These are phyloP conservation scores for Protaetia brevitarsis DNA, from an alignment of 1,140 invertebrate genomes.

Conservation along the genomic window DNA sequence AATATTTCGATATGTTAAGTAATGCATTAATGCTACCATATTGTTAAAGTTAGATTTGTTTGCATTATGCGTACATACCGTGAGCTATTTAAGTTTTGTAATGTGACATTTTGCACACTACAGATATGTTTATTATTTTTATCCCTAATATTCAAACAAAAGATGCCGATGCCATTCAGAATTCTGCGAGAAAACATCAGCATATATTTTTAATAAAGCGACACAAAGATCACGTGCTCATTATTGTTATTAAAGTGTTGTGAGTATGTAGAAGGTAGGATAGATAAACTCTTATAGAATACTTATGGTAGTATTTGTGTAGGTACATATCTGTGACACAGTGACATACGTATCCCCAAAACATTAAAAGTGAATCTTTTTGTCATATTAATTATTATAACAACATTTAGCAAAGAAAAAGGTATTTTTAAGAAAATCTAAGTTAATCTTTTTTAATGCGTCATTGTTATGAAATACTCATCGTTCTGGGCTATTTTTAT, in stretches of 20 bases:
- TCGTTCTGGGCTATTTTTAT: background rate
- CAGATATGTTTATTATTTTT: background rate
- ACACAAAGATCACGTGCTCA: background rate
- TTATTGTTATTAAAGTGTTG: too few relatives aligned
- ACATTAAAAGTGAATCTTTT: too few relatives aligned
- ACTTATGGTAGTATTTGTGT: background rate
- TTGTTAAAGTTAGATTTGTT: conserved; percentile 10
- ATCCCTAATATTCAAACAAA: background rate
- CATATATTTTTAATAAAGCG: background rate
- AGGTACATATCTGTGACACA: background rate
- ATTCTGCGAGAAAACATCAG: background rate
- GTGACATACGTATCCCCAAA: background rate
- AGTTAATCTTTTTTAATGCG: background rate
- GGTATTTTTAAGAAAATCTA: background rate
- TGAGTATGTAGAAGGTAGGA: too few relatives aligned
- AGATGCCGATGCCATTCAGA: background rate
- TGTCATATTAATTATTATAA: too few relatives aligned
- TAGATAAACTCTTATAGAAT: too few relatives aligned
- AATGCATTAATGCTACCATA: conserved; percentile 3
- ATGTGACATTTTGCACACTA: background rate
- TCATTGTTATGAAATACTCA: background rate
- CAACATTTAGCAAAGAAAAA: background rate
- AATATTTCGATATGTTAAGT: conserved; percentile 15
- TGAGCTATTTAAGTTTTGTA: background rate
- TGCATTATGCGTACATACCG: background rate